Evolutionary conservation across 1,140 invertebrate species (phyloP), one percentile per base, ranked within the genome.

Genomic region (Battus philenor): DNA sequence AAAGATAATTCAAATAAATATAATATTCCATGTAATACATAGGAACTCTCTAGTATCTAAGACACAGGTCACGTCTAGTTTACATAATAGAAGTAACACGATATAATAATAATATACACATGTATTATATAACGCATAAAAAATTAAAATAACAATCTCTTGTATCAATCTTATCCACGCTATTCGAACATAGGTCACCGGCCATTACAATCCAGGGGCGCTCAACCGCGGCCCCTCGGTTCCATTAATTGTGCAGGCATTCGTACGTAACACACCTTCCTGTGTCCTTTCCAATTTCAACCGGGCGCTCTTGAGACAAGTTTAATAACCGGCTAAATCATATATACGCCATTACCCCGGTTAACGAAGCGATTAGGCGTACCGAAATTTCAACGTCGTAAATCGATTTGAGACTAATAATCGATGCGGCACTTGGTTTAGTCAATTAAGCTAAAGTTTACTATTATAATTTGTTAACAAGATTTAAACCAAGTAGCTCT

Each of bases 181-280:
- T 36, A 45, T 0, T 12, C 16, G 5, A 13, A 55, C 44, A 43
- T 34, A n/a, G 44, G 43, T 51, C 16, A 33, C 36, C 43, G 24
- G 43, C 32, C 36, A 50, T 51, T 49, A 51, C 32, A 20, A 36
- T 29, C 17, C 38, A 49, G 39, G 33, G 32, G 48, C 50, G 50
- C 48, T 48, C 54, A 33, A 36, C 33, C 33, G 33, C 33, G 10
- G 9, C 17, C 33, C 26, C 18, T 29, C 26, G 33, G 16, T 51
- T 29, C 55, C 57, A 63, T 53, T 50, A 68, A 59, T 44, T 56
- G 58, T 47, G 53, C 24, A 47, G 12, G 54, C 69, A 65, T 31
- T 62, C 57, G 53, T 43, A 55, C 43, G 68, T 62, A 74, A 70
- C 68, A 47, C 50, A 59, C 59, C 65, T 69, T 64, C 59, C 62